Percentiles rank a stretch among this genome's conserved stretches.
Conservation (phyloP, 1,140 invertebrate species). For the Kradibia gibbosae region DNA sequence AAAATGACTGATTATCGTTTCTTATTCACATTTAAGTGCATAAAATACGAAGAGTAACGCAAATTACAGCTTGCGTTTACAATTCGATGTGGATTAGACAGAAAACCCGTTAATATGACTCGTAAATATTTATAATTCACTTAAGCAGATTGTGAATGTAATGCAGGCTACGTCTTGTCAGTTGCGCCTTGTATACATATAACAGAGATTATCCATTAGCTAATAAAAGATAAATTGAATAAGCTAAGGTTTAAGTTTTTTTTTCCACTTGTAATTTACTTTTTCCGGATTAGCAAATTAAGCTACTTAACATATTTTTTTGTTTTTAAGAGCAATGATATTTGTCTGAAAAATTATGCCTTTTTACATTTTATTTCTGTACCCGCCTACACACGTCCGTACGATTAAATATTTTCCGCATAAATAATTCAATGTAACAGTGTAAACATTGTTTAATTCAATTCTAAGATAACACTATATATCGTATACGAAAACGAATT, state of each 20-base stretch:
- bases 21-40: too few species aligned
- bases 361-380: too few species aligned
- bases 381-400: background rate
- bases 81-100: background rate
- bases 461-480: background rate
- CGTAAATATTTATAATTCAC: constrained; percentile 41
- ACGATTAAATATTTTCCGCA: background rate
- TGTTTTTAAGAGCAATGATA: background rate
- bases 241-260: background rate
- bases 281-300: background rate
- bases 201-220: constrained; percentile 14
- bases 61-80: background rate
- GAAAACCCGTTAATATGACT: constrained; percentile 9
- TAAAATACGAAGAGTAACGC: too few species aligned
- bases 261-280: background rate
- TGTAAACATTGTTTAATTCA: background rate
- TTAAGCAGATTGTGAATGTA: constrained; percentile 7
- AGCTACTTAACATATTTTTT: background rate
- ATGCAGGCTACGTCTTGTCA: constrained; percentile 4
- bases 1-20: too few species aligned
- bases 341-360: too few species aligned
- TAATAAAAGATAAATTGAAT: constrained; percentile 19
- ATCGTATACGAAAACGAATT: too few species aligned
- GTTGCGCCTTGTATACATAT: background rate
- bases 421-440: background rate